A percentile compares a stretch with the other conserved stretches of the same genome.
Evolutionary conservation across 2,797 vertebrate genomes (phyloP).

Genomic region (Melanotaenia boesemani): DNA sequence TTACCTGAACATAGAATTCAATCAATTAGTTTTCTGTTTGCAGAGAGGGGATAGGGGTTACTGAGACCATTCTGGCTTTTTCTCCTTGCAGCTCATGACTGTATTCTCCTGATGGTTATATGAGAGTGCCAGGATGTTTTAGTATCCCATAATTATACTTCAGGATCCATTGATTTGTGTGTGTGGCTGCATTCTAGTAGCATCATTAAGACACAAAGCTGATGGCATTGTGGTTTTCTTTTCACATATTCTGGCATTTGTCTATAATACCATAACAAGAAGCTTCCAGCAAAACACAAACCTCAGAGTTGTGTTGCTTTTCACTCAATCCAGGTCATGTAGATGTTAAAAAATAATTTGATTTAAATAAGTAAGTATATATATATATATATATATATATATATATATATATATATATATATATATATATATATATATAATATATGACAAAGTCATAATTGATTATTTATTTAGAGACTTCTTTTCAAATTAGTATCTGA

Average conservation of each 20-base stretch:
- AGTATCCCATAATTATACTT: constrained; percentile 70
- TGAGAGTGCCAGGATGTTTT: constrained; percentile 66
- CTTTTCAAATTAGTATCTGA: too few relatives aligned
- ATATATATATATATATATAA: too few relatives aligned
- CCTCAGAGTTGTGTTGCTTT: constrained; percentile 30
- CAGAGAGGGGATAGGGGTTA: constrained; percentile 59
- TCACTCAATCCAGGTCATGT: constrained; percentile 4
- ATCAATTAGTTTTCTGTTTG: constrained; percentile 71
- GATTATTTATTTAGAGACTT: too few relatives aligned
- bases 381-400: too few relatives aligned
- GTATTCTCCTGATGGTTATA: constrained; percentile 56
- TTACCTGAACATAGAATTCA: constrained; percentile 73
- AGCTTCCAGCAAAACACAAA: constrained; percentile 29
- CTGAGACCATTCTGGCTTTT: constrained; percentile 65
- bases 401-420: too few relatives aligned
- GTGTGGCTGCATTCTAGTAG: constrained; percentile 65
- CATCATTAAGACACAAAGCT: constrained; percentile 57
- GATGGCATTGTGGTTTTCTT: constrained; percentile 41
- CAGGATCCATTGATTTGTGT: constrained; percentile 69
- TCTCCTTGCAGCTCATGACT: constrained; percentile 48
- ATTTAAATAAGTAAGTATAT: not conserved
- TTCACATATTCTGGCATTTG: constrained; percentile 49
- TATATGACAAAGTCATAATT: too few relatives aligned
- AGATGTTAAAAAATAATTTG: constrained; percentile 13
- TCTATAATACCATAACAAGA: constrained; percentile 20